Conservation (phyloP, 2,888 invertebrate species). For the Nudaria mundana region DNA sequence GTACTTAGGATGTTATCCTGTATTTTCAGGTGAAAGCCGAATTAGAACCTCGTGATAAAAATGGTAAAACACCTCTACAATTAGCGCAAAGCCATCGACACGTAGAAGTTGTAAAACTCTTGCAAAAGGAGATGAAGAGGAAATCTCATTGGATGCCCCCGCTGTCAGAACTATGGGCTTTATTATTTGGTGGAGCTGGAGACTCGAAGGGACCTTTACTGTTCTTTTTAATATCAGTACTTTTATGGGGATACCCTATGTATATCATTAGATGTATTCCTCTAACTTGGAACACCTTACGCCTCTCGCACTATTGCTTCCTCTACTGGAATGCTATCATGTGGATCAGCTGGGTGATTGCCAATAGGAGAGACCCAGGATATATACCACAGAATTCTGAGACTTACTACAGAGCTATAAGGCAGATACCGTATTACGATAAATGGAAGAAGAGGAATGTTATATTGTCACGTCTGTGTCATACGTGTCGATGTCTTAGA, state of each 20-base stretch:
- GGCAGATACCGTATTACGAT: constrained; percentile 95
- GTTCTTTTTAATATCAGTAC: constrained; percentile 91
- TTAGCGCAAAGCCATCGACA: constrained; percentile 94
- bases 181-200: constrained; percentile 94
- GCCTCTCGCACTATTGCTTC: constrained; percentile 94
- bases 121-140: constrained; percentile 91
- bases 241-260: constrained; percentile 97
- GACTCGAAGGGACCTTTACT: constrained; percentile 94
- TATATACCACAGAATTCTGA: constrained; percentile 94
- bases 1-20: too few species aligned
- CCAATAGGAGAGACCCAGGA: constrained; percentile 94
- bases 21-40: constrained; percentile 89
- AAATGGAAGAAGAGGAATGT: constrained; percentile 95
- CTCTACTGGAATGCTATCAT: constrained; percentile 94
- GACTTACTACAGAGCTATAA: constrained; percentile 93
- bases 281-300: constrained; percentile 92
- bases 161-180: constrained; percentile 92
- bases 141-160: constrained; percentile 93
- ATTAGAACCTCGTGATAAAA: constrained; percentile 92
- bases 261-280: constrained; percentile 95
- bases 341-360: constrained; percentile 96
- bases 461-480: constrained; percentile 91
- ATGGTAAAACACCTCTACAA: constrained; percentile 95
- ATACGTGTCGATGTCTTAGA: constrained; percentile 93
- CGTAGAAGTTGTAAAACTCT: constrained; percentile 89